Evolutionary conservation across 2,888 invertebrate genomes (phyloP), one percentile per base, ranked within the genome.

Genomic region (Eupeodes luniger): DNA sequence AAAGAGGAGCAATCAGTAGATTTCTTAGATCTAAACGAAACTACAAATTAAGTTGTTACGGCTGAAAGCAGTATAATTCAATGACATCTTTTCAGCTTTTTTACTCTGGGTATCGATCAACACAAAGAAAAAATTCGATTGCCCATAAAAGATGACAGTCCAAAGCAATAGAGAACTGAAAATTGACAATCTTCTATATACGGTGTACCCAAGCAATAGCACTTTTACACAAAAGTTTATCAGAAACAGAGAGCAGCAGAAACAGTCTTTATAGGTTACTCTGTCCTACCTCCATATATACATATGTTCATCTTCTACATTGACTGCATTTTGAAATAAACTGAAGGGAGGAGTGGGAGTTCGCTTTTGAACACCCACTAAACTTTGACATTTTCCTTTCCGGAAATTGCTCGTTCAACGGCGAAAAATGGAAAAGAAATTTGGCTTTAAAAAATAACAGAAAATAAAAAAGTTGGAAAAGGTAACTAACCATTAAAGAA

Each of bases 401-500:
- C 69, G 86, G 82, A 82, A 78, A 79, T 82, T 75, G 78, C 62
- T 53, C 69, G 59, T 81, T 85, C 49, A 57, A 85, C 34, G 78
- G 64, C 69, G 78, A 64, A 78, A 72, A 82, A 82, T 53, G 53
- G 55, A 79, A 75, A 64, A 44, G 59, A 62, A 62, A 64, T 67
- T 81, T 74, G n/a, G 69, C 74, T 75, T 62, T 55, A 10, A 55
- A 5, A 14, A 49, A 49, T 12, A 10, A 11, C n/a, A 61, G 36
- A 59, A 49, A 53, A n/a, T n/a, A 53, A 53, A 34, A 1, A 69
- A 69, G n/a, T 53, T 16, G 62, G 44, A 66, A 74, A 27, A 47
- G 51, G 62, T 82, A 86, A 86, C 82, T 78, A 75, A 86, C 75
- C 82, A 78, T 82, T 81, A 78, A 57, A 51, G 59, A 70, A 57